Base-by-base conservation (phyloP, 1,140 invertebrate genomes). In the Sycophaga agraensis region DNA sequence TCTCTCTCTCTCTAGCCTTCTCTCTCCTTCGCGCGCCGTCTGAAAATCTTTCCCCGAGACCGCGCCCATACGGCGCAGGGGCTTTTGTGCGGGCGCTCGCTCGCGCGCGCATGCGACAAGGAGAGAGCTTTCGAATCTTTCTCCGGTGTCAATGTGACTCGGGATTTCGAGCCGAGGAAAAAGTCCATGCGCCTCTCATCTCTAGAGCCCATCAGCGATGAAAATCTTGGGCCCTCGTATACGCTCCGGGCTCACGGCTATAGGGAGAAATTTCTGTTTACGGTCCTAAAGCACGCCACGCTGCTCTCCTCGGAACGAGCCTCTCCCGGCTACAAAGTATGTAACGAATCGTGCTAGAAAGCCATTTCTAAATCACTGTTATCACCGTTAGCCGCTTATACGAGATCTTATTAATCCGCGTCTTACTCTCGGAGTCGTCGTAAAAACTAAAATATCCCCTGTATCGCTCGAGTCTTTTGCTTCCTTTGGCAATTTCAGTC, bases 21-120 rank as follows among this genome's bases (percentile, higher is more conserved):
- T 50, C 19, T 50, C 50, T 53, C 50, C 40, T 8, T 2, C 35
- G 16, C 35, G 50, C 37, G 50, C 17, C 24, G 39, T 35, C 26
- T 35, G 37, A 53, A 59, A 59, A 59, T 48, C 42, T 54, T 61
- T 48, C 43, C 45, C 19, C 34, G 19, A 40, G 39, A 39, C 53
- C 59, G 59, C 53, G 45, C 59, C 59, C 59, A 49, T 54, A 19
- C 35, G 8, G 28, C 49, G 49, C 57, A 35, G 35, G 42, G 11
- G 14, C 19, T 45, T 57, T 43, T 22, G 9, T 14, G 21, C 21
- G 43, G 6, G 8, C 37, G 8, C 37, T 14, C 37, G 6, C 37
- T 39, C 37, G 28, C 28, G 28, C 28, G 28, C 28, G 28, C 28
- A 4, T 31, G 28, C 28, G 5, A 6, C 28, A n/a, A n/a, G n/a